Conservation (phyloP, 1,140 invertebrate genomes). For the Neotoxoptera formosana region DNA sequence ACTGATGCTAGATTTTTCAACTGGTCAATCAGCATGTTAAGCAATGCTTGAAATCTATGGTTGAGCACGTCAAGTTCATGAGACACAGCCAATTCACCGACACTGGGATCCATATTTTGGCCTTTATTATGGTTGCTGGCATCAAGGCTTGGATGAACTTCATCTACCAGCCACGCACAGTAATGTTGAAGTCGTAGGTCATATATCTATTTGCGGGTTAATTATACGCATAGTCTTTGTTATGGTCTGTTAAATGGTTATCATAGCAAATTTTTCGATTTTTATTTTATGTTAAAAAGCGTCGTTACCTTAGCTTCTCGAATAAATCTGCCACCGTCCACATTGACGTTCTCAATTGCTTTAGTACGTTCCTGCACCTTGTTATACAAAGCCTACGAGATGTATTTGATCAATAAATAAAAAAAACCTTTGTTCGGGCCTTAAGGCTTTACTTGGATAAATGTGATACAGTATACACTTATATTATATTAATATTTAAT, state of each 20-base stretch:
- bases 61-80: constrained; percentile 87
- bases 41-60: constrained; percentile 77
- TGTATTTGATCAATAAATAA: constrained; percentile 48
- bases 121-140: constrained; percentile 65
- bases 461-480: background rate
- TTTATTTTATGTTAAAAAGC: constrained; percentile 56
- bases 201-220: constrained; percentile 76
- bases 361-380: constrained; percentile 87
- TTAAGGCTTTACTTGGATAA: background rate
- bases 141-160: constrained; percentile 84
- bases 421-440: background rate
- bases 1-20: constrained; percentile 65
- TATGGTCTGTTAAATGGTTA: constrained; percentile 65
- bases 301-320: constrained; percentile 94
- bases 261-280: constrained; percentile 58
- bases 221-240: constrained; percentile 52
- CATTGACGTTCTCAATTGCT: constrained; percentile 94
- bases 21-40: constrained; percentile 75
- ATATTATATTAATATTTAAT: constrained; percentile 28
- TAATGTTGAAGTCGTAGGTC: constrained; percentile 87
- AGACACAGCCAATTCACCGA: constrained; percentile 81
- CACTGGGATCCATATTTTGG: constrained; percentile 62
- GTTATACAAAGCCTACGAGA: constrained; percentile 85
- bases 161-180: constrained; percentile 85
- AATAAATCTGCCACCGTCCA: constrained; percentile 93